Conservation (phyloP, 1,140 invertebrate genomes). For the Dendroctonus ponderosae region DNA sequence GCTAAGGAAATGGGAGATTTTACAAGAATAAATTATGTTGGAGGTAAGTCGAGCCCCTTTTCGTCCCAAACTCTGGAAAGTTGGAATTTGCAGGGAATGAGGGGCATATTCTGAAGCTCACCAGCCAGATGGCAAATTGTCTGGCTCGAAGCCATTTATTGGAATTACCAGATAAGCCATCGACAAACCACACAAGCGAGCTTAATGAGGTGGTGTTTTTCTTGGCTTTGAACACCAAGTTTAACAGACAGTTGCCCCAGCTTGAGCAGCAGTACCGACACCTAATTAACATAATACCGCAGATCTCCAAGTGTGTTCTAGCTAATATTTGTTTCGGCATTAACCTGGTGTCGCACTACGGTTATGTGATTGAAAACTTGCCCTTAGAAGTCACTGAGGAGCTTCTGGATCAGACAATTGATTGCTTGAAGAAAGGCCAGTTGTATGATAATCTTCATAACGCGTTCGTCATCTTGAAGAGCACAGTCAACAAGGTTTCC, state of each 20-base stretch:
- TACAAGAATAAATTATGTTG: conserved; percentile 41
- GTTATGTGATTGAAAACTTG: conserved; percentile 36
- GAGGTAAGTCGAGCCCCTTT: conserved; percentile 34
- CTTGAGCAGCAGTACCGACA: conserved; percentile 39
- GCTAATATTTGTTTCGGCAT: conserved; percentile 39
- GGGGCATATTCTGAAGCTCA: conserved; percentile 37
- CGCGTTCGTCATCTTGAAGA: conserved; percentile 30
- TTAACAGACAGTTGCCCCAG: conserved; percentile 30
- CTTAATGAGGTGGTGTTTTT: conserved; percentile 41
- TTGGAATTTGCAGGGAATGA: conserved; percentile 43
- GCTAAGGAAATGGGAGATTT: conserved; percentile 40
- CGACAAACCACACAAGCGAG: conserved; percentile 22
- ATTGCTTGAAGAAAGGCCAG: conserved; percentile 37
- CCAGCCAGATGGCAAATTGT: conserved; percentile 36
- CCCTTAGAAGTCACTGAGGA: conserved; percentile 35
- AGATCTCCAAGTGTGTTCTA: conserved; percentile 44
- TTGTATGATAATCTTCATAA: conserved; percentile 31
- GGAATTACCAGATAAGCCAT: conserved; percentile 22
- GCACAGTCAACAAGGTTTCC: conserved; percentile 36
- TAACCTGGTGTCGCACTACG: conserved; percentile 38
- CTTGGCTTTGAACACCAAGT: conserved; percentile 44
- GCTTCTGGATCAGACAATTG: conserved; percentile 42
- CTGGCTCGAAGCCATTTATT: conserved; percentile 38
- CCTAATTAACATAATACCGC: conserved; percentile 43
- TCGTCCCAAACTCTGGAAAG: conserved; percentile 16